phyloP scores from a whole-genome alignment of 2,113 vertebrate genomes.

The Riparia riparia region DNA sequence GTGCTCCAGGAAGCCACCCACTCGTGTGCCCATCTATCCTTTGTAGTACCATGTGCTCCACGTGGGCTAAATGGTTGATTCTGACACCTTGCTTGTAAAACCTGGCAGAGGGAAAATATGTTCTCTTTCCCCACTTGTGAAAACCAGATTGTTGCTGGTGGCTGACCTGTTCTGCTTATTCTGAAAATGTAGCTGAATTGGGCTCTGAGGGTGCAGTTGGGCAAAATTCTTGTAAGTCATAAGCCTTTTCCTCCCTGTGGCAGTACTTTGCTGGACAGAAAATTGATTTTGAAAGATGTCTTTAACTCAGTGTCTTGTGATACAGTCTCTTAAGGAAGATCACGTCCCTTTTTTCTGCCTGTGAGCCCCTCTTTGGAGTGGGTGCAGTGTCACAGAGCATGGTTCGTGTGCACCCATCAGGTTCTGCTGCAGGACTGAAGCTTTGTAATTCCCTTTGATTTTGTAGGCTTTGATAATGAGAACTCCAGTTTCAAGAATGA shows the following conservation, averaged over 20 bases:
- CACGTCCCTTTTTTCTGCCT: rapidly evolving
- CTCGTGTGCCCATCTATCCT: not conserved
- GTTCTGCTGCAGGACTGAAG: not conserved
- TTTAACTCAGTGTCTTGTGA: not conserved
- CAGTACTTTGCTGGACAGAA: not conserved
- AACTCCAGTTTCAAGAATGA: not conserved
- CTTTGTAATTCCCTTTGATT: not conserved
- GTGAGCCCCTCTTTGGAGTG: not conserved
- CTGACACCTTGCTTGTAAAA: not conserved
- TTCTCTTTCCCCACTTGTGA: not conserved
- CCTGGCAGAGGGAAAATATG: not conserved
- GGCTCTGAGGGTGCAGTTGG: not conserved
- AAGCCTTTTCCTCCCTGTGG: not conserved
- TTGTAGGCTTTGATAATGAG: not conserved
- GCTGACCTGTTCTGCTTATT: not conserved
- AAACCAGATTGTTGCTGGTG: not conserved
- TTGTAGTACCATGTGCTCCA: not conserved
- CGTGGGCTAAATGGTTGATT: not conserved
- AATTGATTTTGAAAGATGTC: not conserved
- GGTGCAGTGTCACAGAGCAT: rapidly evolving
- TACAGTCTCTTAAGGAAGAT: not conserved
- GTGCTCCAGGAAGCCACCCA: not conserved
- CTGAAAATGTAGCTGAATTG: not conserved
- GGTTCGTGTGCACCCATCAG: not conserved
- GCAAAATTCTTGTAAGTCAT: not conserved